Conservation (phyloP, 1,140 invertebrate species). For the Venturia canescens region DNA sequence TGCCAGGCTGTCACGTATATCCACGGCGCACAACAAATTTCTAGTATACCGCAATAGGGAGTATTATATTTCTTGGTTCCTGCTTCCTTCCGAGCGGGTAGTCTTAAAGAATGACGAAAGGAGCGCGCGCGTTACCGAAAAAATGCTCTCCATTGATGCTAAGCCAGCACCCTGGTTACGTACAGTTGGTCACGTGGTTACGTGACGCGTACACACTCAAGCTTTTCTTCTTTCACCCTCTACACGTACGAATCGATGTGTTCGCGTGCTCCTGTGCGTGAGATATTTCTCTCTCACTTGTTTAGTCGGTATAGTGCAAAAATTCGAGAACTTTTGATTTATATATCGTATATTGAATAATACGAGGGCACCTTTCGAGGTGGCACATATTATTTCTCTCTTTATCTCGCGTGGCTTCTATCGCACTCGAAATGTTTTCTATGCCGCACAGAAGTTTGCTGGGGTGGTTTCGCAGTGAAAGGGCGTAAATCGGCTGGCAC, state of each 20-base stretch:
- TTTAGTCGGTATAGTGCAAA: conserved; percentile 36
- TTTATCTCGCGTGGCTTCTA: neutral
- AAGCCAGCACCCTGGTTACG: too few species aligned
- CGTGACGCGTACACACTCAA: too few species aligned
- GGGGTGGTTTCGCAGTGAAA: neutral
- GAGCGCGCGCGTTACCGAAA: conserved; percentile 38
- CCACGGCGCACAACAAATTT: too few species aligned
- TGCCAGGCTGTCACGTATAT: too few species aligned
- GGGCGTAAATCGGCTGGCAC: neutral
- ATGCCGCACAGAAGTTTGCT: too few species aligned
- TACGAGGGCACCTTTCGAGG: conserved; percentile 61
- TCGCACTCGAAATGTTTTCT: neutral
- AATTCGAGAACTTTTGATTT: conserved; percentile 66
- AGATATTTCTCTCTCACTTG: conserved; percentile 51
- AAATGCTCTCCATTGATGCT: conserved; percentile 46
- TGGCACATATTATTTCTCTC: conserved; percentile 63
- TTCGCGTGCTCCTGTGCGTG: neutral
- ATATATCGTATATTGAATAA: conserved; percentile 74
- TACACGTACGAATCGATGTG: neutral
- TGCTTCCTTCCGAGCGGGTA: conserved; percentile 9
- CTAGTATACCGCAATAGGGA: too few species aligned
- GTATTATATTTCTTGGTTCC: conserved; percentile 15
- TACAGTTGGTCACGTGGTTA: too few species aligned
- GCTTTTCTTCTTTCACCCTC: conserved; percentile 16
- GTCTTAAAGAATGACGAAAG: conserved; percentile 23